A percentile compares a stretch with the other conserved stretches of the same genome.
Conservation (phyloP, 2,797 vertebrate genomes). For the Poecile montanus region DNA sequence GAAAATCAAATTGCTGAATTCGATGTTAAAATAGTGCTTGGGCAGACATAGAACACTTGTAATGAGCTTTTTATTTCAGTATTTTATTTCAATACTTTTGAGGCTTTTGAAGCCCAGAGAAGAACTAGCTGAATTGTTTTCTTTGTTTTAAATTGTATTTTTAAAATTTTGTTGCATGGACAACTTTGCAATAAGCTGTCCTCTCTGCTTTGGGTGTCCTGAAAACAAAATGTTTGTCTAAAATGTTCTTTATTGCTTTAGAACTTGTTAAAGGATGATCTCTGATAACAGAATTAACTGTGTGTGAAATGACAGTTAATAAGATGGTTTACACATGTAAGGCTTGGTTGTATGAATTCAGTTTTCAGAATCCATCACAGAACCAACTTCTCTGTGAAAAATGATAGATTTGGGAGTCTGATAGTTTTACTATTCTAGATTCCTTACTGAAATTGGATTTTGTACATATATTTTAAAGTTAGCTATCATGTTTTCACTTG, state of each 20-base stretch:
- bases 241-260: not conserved
- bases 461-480: not conserved
- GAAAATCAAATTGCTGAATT: not conserved
- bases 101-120: not conserved
- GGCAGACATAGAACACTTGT: not conserved
- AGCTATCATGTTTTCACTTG: not conserved
- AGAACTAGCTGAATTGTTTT: not conserved
- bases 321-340: not conserved
- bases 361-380: not conserved
- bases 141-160: not conserved
- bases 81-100: not conserved
- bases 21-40: not conserved
- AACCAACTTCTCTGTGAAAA: not conserved
- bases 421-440: not conserved
- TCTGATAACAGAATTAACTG: not conserved
- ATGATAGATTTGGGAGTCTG: not conserved
- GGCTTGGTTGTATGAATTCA: not conserved
- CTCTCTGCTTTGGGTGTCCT: not conserved
- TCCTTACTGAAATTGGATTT: not conserved
- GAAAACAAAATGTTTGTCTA: not conserved
- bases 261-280: not conserved
- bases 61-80: not conserved
- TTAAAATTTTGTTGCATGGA: not conserved
- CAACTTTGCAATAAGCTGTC: not conserved
- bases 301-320: not conserved